Evolutionary conservation across 2,888 invertebrate genomes (phyloP).

Genomic region (Yponomeuta cagnagella): DNA sequence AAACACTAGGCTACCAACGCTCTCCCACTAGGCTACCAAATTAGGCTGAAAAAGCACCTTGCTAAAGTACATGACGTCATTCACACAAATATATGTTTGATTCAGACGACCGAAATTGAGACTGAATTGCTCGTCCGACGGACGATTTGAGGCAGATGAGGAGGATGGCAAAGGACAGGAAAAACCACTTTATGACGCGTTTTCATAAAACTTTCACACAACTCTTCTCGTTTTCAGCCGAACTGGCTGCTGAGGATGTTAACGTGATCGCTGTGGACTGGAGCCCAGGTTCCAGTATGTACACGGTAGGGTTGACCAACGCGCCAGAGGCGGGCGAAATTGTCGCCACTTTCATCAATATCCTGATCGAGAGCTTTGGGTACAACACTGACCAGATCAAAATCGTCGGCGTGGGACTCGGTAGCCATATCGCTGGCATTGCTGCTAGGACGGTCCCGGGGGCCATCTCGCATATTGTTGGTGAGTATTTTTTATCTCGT

Average conservation of each 20-base stretch:
- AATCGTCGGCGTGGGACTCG: constrained; percentile 60
- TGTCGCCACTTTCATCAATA: constrained; percentile 55
- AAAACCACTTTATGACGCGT: no score
- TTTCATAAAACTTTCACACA: no score
- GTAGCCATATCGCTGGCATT: constrained; percentile 65
- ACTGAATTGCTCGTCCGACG: no score
- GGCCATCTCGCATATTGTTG: constrained; percentile 46
- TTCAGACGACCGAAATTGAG: not conserved
- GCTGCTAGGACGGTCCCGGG: constrained; percentile 43
- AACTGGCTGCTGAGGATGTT: constrained; percentile 42
- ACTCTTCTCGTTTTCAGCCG: constrained; percentile 32
- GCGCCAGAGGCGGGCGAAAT: constrained; percentile 46
- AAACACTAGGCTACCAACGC: no score
- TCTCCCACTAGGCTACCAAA: no score
- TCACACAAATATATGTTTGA: no score
- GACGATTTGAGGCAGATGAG: no score
- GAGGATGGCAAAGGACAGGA: no score
- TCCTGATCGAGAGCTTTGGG: constrained; percentile 41
- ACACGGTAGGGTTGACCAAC: constrained; percentile 50
- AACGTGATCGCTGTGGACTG: constrained; percentile 65
- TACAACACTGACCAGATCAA: constrained; percentile 41
- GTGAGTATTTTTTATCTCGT: constrained; percentile 29
- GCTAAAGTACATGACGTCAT: no score
- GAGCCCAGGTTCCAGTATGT: constrained; percentile 41
- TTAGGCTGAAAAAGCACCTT: no score